Percentiles rank a stretch among this genome's conserved stretches.
phyloP scores from a whole-genome alignment of 2,888 invertebrate genomes.

The Yponomeuta cagnagella region DNA sequence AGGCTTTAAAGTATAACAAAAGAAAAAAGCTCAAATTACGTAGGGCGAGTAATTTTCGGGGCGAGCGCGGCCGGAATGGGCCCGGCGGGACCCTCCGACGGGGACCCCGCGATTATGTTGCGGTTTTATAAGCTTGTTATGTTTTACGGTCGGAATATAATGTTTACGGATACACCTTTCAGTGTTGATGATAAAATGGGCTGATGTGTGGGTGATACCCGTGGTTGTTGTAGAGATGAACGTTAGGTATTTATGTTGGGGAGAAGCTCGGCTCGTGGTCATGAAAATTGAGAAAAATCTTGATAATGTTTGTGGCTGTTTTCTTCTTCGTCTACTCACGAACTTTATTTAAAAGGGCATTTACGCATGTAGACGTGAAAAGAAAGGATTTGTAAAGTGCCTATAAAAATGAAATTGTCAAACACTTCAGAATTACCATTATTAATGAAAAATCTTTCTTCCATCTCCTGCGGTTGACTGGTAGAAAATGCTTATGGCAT shows the following conservation, averaged over 20 bases:
- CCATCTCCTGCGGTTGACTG: too few relatives aligned
- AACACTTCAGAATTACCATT: not conserved
- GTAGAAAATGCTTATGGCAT: too few relatives aligned
- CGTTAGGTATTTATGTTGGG: not conserved
- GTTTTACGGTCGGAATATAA: conserved; percentile 59
- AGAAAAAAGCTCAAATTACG: conserved; percentile 70
- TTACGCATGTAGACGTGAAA: not conserved
- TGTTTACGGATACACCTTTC: conserved; percentile 50
- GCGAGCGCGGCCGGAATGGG: conserved; percentile 58
- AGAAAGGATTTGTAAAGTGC: not conserved
- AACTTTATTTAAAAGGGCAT: too few relatives aligned
- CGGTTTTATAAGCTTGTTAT: conserved; percentile 72
- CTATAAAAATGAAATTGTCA: not conserved
- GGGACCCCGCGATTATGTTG: conserved; percentile 66
- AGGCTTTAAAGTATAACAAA: conserved; percentile 69
- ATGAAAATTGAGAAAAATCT: not conserved
- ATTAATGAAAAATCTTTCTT: too few relatives aligned
- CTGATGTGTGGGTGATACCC: conserved; percentile 21
- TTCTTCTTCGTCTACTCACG: not conserved
- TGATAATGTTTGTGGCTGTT: not conserved
- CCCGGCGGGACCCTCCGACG: conserved; percentile 54
- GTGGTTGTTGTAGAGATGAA: not conserved
- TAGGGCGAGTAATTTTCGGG: conserved; percentile 70
- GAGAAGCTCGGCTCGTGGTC: not conserved
- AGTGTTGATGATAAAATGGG: conserved; percentile 35